Evolutionary conservation across 2,113 vertebrate genomes (phyloP), one percentile per base, ranked within the genome.

Genomic region (Saguinus midas): DNA sequence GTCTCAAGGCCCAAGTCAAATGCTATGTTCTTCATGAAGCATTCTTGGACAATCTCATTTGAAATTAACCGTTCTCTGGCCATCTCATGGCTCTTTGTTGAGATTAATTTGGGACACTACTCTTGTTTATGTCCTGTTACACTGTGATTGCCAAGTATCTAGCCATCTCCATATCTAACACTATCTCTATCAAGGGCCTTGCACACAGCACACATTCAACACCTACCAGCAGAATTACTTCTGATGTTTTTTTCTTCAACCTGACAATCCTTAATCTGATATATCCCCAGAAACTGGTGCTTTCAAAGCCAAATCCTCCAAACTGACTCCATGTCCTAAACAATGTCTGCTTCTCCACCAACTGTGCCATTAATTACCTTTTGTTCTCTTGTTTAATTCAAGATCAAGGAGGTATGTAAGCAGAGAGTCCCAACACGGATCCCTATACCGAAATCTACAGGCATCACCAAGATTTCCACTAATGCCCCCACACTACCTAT

Each of bases 391-490:
- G 37, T 97, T 98, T 98, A 86, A 95, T 98, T 97, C 88, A 98
- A 99, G 99, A 99, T 99, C 87, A 99, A 99, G 93, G 98, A 99
- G 21, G 98, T 98, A 43, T 98, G 98, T 97, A 98, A 96, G 79
- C 98, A 97, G n/a, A 98, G 99, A 89, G 97, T 98, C 87, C 99
- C 99, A 70, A 99, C 99, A 58, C 98, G 98, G 90, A 99, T 99
- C 93, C 99, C 99, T 95, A 99, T 99, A 98, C 99, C 99, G 57
- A 99, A 99, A 98, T 94, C 99, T 91, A 98, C 32, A 58, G 93
- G 89, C 87, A 96, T 98, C 96, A 98, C 98, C 90, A 99, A 99
- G 97, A 96, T 97, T 96, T 97, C 98, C 35, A 97, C 94, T 96
- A 97, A 97, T 83, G 92, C n/a, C 40, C 68, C 97, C 32, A 66